These are phyloP conservation scores for Enteromius mattozi DNA, from an alignment of 2,797 vertebrate genomes.

Conservation along the genomic window DNA sequence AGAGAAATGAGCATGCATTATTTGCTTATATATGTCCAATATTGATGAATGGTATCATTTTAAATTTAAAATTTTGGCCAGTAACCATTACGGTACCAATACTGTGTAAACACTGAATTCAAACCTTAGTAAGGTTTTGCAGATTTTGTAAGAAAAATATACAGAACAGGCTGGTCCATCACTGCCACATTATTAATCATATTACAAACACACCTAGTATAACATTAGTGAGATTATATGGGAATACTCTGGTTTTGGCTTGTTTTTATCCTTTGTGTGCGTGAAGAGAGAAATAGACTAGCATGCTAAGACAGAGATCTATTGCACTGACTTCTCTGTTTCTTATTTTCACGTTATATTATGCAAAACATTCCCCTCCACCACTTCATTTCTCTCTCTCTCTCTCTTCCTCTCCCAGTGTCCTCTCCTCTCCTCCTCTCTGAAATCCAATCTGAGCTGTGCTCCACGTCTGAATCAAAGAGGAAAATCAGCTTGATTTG, in stretches of 20 bases:
- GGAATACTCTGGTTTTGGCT: not conserved
- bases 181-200: not conserved
- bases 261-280: conserved; percentile 33
- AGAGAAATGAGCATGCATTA: not conserved
- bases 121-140: not conserved
- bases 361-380: conserved; percentile 83
- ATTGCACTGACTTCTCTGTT: conserved; percentile 65
- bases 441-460: conserved; percentile 89
- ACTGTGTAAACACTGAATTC: not conserved
- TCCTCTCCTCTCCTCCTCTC: conserved; percentile 77
- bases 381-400: conserved; percentile 82
- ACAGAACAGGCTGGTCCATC: not conserved
- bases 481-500: conserved; percentile 88
- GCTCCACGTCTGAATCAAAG: conserved; percentile 89
- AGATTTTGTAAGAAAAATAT: not conserved
- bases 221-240: conserved; percentile 13
- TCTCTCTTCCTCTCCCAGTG: conserved; percentile 70
- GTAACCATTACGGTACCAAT: not conserved
- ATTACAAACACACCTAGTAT: not conserved
- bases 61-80: not conserved
- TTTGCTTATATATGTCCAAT: not conserved
- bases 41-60: not conserved
- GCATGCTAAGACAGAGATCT: conserved; percentile 52
- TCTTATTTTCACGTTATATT: conserved; percentile 77
- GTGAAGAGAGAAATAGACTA: conserved; percentile 50